Evolutionary conservation across 2,888 invertebrate genomes (phyloP).

Genomic region (Tinea semifulvella): DNA sequence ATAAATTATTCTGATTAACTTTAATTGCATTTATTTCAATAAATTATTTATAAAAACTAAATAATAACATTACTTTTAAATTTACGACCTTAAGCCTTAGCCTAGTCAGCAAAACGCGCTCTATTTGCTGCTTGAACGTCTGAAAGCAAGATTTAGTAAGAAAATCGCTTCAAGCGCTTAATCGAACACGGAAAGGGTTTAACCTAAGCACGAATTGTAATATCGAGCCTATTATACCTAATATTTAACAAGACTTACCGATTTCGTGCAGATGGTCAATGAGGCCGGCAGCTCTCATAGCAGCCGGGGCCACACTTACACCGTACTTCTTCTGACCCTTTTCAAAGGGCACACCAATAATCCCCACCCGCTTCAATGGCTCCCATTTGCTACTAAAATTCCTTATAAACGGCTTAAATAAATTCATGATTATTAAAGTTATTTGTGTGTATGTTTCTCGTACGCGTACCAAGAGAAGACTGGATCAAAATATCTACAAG

Average conservation of each 20-base stretch:
- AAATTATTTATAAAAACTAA: too few species aligned
- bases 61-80: too few species aligned
- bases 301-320: constrained; percentile 75
- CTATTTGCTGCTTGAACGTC: too few species aligned
- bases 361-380: constrained; percentile 67
- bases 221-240: too few species aligned
- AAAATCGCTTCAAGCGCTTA: too few species aligned
- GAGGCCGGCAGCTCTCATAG: constrained; percentile 71
- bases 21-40: too few species aligned
- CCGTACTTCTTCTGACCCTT: constrained; percentile 80
- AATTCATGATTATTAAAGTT: constrained; percentile 37
- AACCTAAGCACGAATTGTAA: too few species aligned
- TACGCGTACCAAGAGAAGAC: neutral
- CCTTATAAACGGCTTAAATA: constrained; percentile 28
- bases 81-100: too few species aligned
- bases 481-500: constrained; percentile 4
- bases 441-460: neutral
- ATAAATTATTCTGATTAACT: too few species aligned
- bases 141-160: too few species aligned
- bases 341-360: constrained; percentile 83
- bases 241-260: constrained; percentile 47
- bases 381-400: constrained; percentile 43
- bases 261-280: constrained; percentile 67
- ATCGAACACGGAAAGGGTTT: too few species aligned
- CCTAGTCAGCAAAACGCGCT: too few species aligned